Base-by-base conservation (phyloP, 1,140 invertebrate genomes). In the Trichoplusia ni region DNA sequence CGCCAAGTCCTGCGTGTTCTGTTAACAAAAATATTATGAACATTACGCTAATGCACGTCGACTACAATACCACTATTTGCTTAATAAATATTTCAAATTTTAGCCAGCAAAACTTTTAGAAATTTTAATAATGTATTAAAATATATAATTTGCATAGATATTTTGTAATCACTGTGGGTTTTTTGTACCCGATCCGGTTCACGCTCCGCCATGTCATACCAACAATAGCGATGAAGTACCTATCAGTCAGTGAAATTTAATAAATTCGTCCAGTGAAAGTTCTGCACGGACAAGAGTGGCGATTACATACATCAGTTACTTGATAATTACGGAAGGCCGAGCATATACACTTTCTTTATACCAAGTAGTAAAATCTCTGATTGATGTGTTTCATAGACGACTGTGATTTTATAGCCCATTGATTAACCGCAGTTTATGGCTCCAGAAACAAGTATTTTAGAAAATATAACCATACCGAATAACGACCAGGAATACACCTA, bases 201-300 rank as follows among this genome's bases (percentile, higher is more conserved):
- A 44, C 16, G 38, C 18, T 44, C 21, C 7, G 13, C 46, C 14
- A 42, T 29, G 25, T 23, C 35, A 38, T 44, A 19, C 42, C 14
- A 58, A 46, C 19, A 63, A 64, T 46, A 21, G n/a, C 11, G 7
- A 31, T 14, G 14, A 18, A 31, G 9, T 44, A n/a, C n/a, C n/a
- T n/a, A 25, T 18, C 25, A 14, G 29, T 25, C 27, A 37, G 49
- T 64, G 61, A 64, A 64, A 64, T 42, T 56, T 27, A 40, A 42
- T 64, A 37, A 49, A 35, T 61, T 51, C 42, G 33, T 18, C 25
- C 21, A 56, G 61, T 64, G 61, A 64, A 64, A 64, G 61, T 64
- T 35, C 31, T 8, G 23, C 23, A 38, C 37, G 35, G 23, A 38
- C 31, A n/a, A 56, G 35, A 38, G 37, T 21, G 5, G 51, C 23